These are phyloP conservation scores for Falcunculus frontatus DNA, from an alignment of 2,113 vertebrate species.

Conservation along the genomic window DNA sequence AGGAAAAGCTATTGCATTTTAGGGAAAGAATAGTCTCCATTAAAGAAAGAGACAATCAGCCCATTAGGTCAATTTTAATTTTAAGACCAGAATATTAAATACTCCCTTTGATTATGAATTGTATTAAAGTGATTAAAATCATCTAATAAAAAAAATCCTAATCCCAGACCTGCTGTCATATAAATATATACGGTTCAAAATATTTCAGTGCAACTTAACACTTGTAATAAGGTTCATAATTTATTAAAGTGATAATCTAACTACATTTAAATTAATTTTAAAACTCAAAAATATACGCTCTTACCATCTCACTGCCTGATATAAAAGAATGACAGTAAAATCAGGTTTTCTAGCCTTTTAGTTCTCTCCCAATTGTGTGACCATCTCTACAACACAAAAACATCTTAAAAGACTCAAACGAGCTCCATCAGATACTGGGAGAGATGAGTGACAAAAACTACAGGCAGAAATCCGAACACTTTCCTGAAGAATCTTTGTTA, in stretches of 20 bases:
- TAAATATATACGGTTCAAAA: background rate
- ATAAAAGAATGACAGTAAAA: background rate
- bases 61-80: slow-evolving; percentile 33
- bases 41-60: background rate
- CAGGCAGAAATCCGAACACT: slow-evolving; percentile 19
- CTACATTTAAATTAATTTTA: background rate
- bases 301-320: background rate
- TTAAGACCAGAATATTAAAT: slow-evolving; percentile 36
- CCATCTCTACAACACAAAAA: background rate
- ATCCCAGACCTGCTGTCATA: background rate
- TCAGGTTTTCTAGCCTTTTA: background rate
- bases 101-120: background rate
- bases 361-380: background rate
- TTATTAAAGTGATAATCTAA: background rate
- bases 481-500: slow-evolving; percentile 56
- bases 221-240: background rate
- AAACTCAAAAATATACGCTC: background rate
- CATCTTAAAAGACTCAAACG: background rate
- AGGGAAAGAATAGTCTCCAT: background rate
- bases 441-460: slow-evolving; percentile 42
- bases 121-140: slow-evolving; percentile 48
- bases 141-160: slow-evolving; percentile 15
- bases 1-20: slow-evolving; percentile 14
- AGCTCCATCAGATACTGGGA: background rate
- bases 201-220: background rate